Base-by-base conservation (phyloP, 2,113 vertebrate genomes). In the Bothrops jararaca region DNA sequence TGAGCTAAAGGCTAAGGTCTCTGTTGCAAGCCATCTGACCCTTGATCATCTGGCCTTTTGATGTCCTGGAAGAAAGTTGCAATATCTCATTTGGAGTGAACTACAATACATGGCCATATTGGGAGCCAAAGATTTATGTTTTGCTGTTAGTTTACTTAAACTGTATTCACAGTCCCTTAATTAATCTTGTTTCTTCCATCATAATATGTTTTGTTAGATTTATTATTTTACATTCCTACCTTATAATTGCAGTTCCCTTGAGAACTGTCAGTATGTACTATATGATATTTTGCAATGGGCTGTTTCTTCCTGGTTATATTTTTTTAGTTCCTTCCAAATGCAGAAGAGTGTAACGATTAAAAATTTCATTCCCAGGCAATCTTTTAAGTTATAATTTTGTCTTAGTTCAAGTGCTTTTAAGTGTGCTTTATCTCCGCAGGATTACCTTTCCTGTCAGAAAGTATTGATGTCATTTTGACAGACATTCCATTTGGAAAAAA, bases 401-500 rank as follows among this genome's bases (percentile, higher is more conserved):
- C 93, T 93, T 56, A 90, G 12, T 20, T 0, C 0, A 0, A 64
- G 50, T 39, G 4, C 5, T n/a, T 7, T 11, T 94, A 15, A 92
- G 91, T 52, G n/a, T 12, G 6, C 95, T 69, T 26, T 94, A 94
- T 95, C 92, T 93, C 95, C 95, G 39, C 95, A 99, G 98, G 91
- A 2, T 95, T 99, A 93, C 98, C 98, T 0, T 94, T 98, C 89
- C 96, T 98, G 52, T 97, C 98, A 1, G 96, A 96, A 93, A 98
- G 98, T 91, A 97, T 99, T 0, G 98, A 99, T 12, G 92, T 96
- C 13, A 96, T 99, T 80, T 96, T 99, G 95, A 99, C 98, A 42
- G 99, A 99, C 96, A 96, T 99, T 95, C 99, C 98, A 0, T 99
- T 99, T 96, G 99, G 99, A 69, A 98, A 98, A 96, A 99, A 99